phyloP scores from a whole-genome alignment of 2,113 vertebrate genomes.

The Mesoclemmys tuberculata region DNA sequence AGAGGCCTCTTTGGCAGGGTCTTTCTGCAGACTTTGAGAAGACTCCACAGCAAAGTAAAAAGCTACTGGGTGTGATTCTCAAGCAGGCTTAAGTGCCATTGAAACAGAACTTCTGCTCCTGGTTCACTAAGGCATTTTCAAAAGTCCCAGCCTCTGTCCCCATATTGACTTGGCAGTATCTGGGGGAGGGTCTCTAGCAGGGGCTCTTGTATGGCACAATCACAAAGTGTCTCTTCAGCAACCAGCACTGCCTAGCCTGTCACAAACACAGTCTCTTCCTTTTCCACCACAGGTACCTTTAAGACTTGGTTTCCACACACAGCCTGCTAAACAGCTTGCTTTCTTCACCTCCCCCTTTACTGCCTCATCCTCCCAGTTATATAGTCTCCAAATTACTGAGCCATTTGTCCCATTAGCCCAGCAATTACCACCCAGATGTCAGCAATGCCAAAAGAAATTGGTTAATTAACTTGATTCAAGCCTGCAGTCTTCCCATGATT shows the following conservation, averaged over 20 bases:
- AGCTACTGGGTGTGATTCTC: not conserved
- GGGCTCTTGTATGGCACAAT: accelerated
- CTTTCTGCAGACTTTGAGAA: not conserved
- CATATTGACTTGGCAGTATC: not conserved
- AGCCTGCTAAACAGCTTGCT: accelerated
- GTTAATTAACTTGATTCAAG: not conserved
- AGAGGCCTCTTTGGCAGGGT: not conserved
- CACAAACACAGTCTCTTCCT: not conserved
- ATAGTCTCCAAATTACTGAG: not conserved
- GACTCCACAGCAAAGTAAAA: not conserved
- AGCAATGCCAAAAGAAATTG: not conserved
- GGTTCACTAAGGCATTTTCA: not conserved
- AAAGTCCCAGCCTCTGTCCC: not conserved
- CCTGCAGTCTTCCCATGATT: not conserved
- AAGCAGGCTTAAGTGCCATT: not conserved
- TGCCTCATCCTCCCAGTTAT: not conserved
- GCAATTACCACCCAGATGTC: not conserved
- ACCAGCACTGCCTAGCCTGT: too few species aligned
- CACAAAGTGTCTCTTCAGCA: not conserved
- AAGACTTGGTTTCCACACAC: not conserved
- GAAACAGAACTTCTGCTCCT: not conserved
- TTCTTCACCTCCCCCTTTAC: not conserved
- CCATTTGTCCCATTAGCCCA: not conserved
- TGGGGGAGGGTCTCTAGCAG: not conserved
- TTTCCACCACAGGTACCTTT: not conserved